Percentiles rank a stretch among this genome's conserved stretches.
Conservation (phyloP, 2,888 invertebrate genomes). For the Tipula confusa region DNA sequence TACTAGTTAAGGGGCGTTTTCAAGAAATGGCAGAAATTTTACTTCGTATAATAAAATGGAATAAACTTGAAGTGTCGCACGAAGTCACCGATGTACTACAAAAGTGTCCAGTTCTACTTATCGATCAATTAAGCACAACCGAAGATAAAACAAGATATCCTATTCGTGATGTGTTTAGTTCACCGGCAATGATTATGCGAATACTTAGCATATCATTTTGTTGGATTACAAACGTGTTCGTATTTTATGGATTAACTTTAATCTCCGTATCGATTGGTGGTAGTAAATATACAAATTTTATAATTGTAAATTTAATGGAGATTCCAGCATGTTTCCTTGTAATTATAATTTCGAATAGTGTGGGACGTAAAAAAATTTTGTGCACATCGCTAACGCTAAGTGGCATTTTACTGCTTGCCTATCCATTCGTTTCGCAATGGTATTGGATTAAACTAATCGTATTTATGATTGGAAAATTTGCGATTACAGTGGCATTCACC, state of each 20-base stretch:
- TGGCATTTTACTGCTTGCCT: conserved; percentile 44
- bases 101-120: not conserved
- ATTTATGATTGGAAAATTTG: conserved; percentile 61
- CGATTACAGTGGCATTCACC: conserved; percentile 63
- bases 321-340: conserved; percentile 67
- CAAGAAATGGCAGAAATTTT: not conserved
- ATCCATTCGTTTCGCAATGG: conserved; percentile 42
- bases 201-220: conserved; percentile 65
- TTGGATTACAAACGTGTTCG: conserved; percentile 74
- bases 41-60: not conserved
- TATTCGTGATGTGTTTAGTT: conserved; percentile 33
- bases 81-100: not conserved
- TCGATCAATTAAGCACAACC: not conserved
- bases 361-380: conserved; percentile 59
- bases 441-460: conserved; percentile 37
- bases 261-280: conserved; percentile 70
- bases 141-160: conserved; percentile 27
- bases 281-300: conserved; percentile 74
- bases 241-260: conserved; percentile 75
- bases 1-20: not conserved
- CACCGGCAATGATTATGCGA: conserved; percentile 33
- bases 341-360: conserved; percentile 59
- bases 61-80: not conserved
- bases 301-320: conserved; percentile 56
- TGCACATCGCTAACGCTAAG: conserved; percentile 57